Base-by-base conservation (phyloP, 2,888 invertebrate species). In the Spisula solida region DNA sequence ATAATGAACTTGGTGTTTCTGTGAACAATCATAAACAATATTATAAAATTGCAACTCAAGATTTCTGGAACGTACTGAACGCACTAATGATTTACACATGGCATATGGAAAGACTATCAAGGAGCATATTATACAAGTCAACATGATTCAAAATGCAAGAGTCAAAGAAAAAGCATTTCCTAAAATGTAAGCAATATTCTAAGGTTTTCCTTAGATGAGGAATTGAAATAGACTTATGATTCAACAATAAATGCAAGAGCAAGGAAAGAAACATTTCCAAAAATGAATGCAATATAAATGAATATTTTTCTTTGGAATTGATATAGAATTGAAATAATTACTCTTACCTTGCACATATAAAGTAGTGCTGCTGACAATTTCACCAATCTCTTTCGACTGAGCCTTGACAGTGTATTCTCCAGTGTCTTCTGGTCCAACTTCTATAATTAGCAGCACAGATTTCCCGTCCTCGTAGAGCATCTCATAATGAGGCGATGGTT, bases 381-480 rank as follows among this genome's bases (percentile, higher is more conserved):
- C 98, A 87, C 99, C 99, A 87, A 99, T 97, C 94, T 99, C 98
- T 95, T 99, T 98, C 95, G 99, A 99, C 81, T 98, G 98, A 66
- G 99, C 99, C 88, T 99, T 98, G 96, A 99, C 99, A 1, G 99
- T 99, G 97, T 99, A 99, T 66, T 99, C 98, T 80, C 99, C 99
- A 1, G 99, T 98, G 97, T 99, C 99, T 97, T 99, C 99, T 34
- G 99, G 99, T 25, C 94, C 94, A 47, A 96, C 96, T 89, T 96
- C 96, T 80, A 95, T 95, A 83, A 96, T 96, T 25, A 96, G 95
- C 79, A 96, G 94, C 6, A 95, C 93, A 80, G 94, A 94, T 91
- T 94, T 96, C 20, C 95, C 95, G 47, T 95, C 95, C 82, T 96
- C 95, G 85, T 93, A 93, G 34, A 93, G 92, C 86, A 96, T 95